Evolutionary conservation across 2,888 invertebrate genomes (phyloP), one percentile per base, ranked within the genome.

Genomic region (Thymelicus sylvestris): DNA sequence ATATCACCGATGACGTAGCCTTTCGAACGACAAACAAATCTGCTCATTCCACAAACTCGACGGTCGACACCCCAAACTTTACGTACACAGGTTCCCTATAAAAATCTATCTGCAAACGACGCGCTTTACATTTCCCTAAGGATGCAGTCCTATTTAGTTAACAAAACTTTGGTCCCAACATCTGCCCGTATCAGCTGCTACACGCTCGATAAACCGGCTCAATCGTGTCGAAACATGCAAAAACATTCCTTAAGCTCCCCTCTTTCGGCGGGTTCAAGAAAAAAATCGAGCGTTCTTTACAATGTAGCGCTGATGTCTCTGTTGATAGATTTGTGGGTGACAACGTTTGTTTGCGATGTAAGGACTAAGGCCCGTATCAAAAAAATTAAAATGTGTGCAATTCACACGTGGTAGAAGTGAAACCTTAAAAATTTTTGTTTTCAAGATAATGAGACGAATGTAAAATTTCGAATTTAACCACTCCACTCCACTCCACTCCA

Each of bases 141-240:
- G 69, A 65, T 65, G 64, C 69, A 70, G 65, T 70, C 52, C 64
- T 65, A 70, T 70, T 70, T 70, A 65, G 70, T 65, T 70, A 64
- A 70, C 65, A 65, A 65, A 70, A 70, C 70, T 70, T 65, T 24
- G 65, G 64, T 41, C 59, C 52, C 60, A 59, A 41, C 55, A 55
- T 66, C 65, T 66, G 65, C 55, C 60, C 65, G 65, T 65, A 65
- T 65, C 70, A 48, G 64, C 65, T 39, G 55, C 64, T 60, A 41
- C 24, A 73, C 75, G 74, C 76, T 41, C 73, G 75, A 78, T 78
- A 79, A 78, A 78, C 66, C 74, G 70, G 69, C 71, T 75, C 77
- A 75, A 76, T 78, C 75, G 78, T 68, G 64, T 64, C 60, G 70
- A 70, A 70, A 70, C 65, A 70, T 70, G 65, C 70, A 70, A 70